phyloP scores from a whole-genome alignment of 2,888 invertebrate species.

The Cylloceria caligata region DNA sequence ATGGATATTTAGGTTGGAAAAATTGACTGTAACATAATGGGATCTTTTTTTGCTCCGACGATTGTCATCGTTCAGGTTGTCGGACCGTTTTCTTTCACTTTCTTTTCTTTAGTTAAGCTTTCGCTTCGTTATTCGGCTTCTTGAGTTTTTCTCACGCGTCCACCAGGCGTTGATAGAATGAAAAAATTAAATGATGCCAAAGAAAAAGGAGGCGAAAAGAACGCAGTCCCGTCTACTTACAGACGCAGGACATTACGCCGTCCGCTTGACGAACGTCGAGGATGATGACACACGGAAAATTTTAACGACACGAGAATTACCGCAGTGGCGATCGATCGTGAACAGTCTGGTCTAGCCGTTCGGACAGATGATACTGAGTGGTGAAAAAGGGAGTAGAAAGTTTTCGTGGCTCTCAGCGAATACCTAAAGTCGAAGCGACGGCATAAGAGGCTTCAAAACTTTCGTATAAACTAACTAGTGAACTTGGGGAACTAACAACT shows the following conservation, averaged over 20 bases:
- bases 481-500: not conserved
- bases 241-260: slow-evolving; percentile 7
- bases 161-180: not conserved
- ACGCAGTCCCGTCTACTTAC: slow-evolving; percentile 1
- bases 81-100: not conserved
- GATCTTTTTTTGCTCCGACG: not conserved
- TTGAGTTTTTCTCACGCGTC: slow-evolving; percentile 1
- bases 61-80: not conserved
- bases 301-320: slow-evolving; percentile 28
- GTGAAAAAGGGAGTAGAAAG: slow-evolving; percentile 5
- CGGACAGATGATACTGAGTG: not conserved
- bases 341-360: not conserved
- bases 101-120: not conserved
- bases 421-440: slow-evolving; percentile 11
- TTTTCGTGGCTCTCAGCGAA: slow-evolving; percentile 12
- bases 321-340: not conserved
- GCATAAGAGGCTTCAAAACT: slow-evolving; percentile 11
- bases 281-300: slow-evolving; percentile 23
- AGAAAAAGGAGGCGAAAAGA: not conserved
- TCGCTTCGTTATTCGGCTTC: slow-evolving; percentile 1
- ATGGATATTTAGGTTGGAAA: not conserved
- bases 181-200: not conserved
- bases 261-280: not conserved
- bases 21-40: not conserved
- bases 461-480: too few species aligned